Evolutionary conservation across 2,888 invertebrate genomes (phyloP), one percentile per base, ranked within the genome.

Genomic region (Drosophila macrospina): DNA sequence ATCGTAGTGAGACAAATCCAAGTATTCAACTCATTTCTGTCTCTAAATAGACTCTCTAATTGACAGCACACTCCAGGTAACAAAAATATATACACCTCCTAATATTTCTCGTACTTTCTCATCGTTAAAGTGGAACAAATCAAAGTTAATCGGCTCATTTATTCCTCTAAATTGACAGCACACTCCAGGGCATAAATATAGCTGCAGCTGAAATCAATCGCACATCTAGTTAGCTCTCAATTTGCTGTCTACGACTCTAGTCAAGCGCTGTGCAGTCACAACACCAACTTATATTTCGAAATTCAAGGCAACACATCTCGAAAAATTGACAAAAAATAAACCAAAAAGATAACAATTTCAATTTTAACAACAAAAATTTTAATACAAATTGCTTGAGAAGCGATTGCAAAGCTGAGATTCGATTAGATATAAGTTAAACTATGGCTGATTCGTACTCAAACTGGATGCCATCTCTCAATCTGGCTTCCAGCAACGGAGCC

Each of bases 391-490:
- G n/a, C n/a, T 32, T 16, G n/a, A 47, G 36, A 52, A 45, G 10
- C 4, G 39, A 16, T 39, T 11, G 20, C 16, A 41, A n/a, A 41
- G 24, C 28, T n/a, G 5, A 3, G 13, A 28, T 13, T 39, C 10
- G 24, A 52, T 44, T 6, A 16, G 28, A 30, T 26, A n/a, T 34
- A 24, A 1, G 16, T 32, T 15, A 30, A 30, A 16, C 2, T 51
- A 80, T 80, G 80, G 47, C 65, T 15, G 63, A 76, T 30, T 65
- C 66, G 1, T 62, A 50, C 11, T 16, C 69, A 5, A 76, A 67
- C 30, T 66, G 62, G 77, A 39, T 64, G 47, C 52, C 66, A 5
- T 37, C 61, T 5, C 48, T 60, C 4, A 62, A 66, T 55, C 28
- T 55, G 24, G 11, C 11, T 1, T 4, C 20, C 10, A 7, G 5